Evolutionary conservation across 1,140 invertebrate species (phyloP).

Genomic region (Drosophila seguyi): DNA sequence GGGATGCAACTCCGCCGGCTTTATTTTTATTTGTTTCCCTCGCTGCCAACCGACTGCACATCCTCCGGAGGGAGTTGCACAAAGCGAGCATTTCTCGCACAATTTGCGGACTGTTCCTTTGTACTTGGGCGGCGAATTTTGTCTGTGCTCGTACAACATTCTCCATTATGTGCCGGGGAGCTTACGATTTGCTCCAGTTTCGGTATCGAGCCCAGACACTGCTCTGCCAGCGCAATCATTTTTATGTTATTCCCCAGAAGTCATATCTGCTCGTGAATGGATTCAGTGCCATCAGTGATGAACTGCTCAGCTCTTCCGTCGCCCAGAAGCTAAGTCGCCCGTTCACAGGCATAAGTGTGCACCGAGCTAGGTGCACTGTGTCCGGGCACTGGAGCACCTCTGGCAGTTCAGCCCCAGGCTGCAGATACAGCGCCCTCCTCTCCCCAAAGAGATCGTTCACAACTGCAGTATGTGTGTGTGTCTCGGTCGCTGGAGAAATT

Average conservation of each 20-base stretch:
- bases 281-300: constrained; percentile 13
- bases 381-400: constrained; percentile 8
- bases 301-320: constrained; percentile 3
- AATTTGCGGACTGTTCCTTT: constrained; percentile 51
- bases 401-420: constrained; percentile 1
- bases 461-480: constrained; percentile 8
- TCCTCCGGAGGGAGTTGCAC: constrained; percentile 54
- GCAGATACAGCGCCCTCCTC: not conserved
- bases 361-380: not conserved
- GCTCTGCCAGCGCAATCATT: constrained; percentile 3
- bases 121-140: constrained; percentile 53
- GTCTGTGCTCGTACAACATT: constrained; percentile 29
- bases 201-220: constrained; percentile 5
- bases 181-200: constrained; percentile 8
- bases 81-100: constrained; percentile 74
- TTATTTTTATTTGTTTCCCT: constrained; percentile 18
- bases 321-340: not conserved
- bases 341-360: not conserved
- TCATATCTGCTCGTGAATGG: constrained; percentile 8
- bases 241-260: constrained; percentile 12
- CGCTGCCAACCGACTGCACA: constrained; percentile 46
- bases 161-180: constrained; percentile 20
- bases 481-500: constrained; percentile 8
- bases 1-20: constrained; percentile 12
- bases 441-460: constrained; percentile 12